phyloP scores from a whole-genome alignment of 2,888 invertebrate species.

The Idaea dimidiata region DNA sequence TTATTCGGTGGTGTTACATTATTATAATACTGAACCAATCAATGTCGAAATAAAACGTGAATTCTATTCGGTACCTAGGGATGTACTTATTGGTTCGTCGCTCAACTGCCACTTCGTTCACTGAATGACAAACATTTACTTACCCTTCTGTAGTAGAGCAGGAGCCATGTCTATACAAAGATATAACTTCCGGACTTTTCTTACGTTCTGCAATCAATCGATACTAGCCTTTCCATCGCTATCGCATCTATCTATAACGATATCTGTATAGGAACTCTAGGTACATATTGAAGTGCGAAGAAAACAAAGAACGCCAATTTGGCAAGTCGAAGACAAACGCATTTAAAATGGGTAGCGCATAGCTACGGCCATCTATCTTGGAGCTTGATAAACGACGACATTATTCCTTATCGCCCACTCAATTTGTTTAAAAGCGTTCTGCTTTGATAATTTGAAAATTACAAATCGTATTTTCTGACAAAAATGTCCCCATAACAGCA shows the following conservation, averaged over 20 bases:
- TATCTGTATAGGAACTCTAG: slow-evolving; percentile 49
- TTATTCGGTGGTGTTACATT: too few relatives aligned
- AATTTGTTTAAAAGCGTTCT: slow-evolving; percentile 81
- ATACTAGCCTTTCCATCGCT: slow-evolving; percentile 39
- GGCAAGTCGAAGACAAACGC: slow-evolving; percentile 79
- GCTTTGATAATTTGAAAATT: slow-evolving; percentile 81
- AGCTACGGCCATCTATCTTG: slow-evolving; percentile 77
- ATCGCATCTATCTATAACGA: slow-evolving; percentile 38
- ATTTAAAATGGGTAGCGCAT: slow-evolving; percentile 80
- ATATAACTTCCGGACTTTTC: slow-evolving; percentile 41
- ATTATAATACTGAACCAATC: too few relatives aligned
- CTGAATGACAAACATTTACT: slow-evolving; percentile 67
- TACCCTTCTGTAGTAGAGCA: slow-evolving; percentile 51
- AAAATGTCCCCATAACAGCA: slow-evolving; percentile 73
- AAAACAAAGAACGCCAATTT: slow-evolving; percentile 77
- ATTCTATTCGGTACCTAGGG: too few relatives aligned
- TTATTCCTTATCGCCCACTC: slow-evolving; percentile 81
- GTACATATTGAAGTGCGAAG: slow-evolving; percentile 61
- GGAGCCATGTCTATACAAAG: slow-evolving; percentile 39
- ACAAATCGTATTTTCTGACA: slow-evolving; percentile 77
- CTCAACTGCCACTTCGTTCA: slow-evolving; percentile 44
- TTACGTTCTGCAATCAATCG: slow-evolving; percentile 39
- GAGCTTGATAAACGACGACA: slow-evolving; percentile 80
- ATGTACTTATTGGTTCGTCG: slow-evolving; percentile 34
- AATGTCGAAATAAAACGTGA: too few relatives aligned